Conservation (phyloP, 2,113 vertebrate species). For the Poecilia latipinna region DNA sequence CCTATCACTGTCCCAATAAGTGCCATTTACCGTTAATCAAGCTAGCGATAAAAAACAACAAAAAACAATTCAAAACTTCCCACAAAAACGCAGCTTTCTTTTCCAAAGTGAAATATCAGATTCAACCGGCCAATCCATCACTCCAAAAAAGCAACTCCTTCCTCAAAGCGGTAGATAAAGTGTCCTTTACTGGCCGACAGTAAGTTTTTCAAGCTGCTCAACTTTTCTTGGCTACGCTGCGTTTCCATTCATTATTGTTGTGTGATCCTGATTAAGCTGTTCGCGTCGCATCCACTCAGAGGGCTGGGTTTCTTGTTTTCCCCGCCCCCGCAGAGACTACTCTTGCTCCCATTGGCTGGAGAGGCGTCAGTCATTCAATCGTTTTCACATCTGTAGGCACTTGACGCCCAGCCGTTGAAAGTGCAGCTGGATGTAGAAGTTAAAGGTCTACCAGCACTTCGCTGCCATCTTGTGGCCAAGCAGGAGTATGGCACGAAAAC, state of each 20-base stretch:
- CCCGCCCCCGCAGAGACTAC: slow-evolving; percentile 45
- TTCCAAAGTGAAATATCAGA: slow-evolving; percentile 44
- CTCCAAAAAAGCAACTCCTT: slow-evolving; percentile 42
- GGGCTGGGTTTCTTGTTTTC: slow-evolving; percentile 39
- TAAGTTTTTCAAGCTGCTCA: slow-evolving; percentile 55
- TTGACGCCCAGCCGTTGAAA: neutral
- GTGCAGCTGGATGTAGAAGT: slow-evolving; percentile 33
- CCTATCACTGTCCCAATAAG: slow-evolving; percentile 36
- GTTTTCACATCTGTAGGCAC: slow-evolving; percentile 58
- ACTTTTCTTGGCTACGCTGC: slow-evolving; percentile 72
- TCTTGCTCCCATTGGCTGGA: slow-evolving; percentile 30
- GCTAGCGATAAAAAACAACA: slow-evolving; percentile 1
- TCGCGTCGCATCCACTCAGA: slow-evolving; percentile 61
- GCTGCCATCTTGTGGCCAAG: slow-evolving; percentile 43
- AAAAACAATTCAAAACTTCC: slow-evolving; percentile 50
- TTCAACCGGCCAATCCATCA: slow-evolving; percentile 73
- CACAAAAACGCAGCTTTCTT: slow-evolving; percentile 47
- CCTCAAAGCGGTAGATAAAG: neutral
- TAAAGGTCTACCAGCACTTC: slow-evolving; percentile 6
- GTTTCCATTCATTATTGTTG: slow-evolving; percentile 82
- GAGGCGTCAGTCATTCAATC: slow-evolving; percentile 35
- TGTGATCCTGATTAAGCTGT: slow-evolving; percentile 69
- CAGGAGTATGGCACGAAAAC: neutral
- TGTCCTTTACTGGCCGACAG: neutral
- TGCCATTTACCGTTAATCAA: slow-evolving; percentile 52